Evolutionary conservation across 2,797 vertebrate genomes (phyloP).

Genomic region (Pantherophis vulpinus): DNA sequence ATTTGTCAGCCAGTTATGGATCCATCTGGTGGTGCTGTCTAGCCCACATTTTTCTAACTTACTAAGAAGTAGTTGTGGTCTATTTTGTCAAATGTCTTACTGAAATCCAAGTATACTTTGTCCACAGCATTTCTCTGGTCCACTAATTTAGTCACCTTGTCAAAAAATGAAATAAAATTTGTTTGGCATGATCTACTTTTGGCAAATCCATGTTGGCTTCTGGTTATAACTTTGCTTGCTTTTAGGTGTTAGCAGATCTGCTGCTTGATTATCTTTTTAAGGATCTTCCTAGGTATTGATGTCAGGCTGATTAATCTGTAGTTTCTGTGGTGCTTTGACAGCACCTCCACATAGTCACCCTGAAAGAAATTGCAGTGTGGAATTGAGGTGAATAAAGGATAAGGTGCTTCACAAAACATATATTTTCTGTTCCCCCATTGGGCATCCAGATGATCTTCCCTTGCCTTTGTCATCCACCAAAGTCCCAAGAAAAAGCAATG

Average conservation of each 20-base stretch:
- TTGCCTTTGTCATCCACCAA: not conserved
- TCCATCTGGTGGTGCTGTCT: not conserved
- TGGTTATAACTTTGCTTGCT: not conserved
- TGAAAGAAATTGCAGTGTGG: not conserved
- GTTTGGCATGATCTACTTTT: not conserved
- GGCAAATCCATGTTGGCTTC: not conserved
- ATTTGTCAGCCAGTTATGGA: not conserved
- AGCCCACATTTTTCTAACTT: not conserved
- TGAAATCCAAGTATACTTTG: not conserved
- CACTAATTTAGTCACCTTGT: not conserved
- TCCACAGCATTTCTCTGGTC: not conserved
- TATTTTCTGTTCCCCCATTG: not conserved
- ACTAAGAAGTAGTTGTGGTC: not conserved
- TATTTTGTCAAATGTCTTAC: not conserved
- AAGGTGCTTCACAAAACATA: not conserved
- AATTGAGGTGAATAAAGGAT: not conserved
- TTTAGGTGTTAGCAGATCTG: not conserved
- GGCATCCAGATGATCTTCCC: not conserved
- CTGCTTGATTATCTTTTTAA: not conserved
- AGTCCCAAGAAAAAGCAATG: not conserved
- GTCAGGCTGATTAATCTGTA: not conserved
- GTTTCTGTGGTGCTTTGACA: not conserved
- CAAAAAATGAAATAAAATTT: not conserved
- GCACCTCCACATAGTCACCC: not conserved
- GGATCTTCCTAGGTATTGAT: not conserved